Evolutionary conservation across 2,888 invertebrate species (phyloP), one percentile per base, ranked within the genome.

Genomic region (Lepeophtheirus nordmannii): DNA sequence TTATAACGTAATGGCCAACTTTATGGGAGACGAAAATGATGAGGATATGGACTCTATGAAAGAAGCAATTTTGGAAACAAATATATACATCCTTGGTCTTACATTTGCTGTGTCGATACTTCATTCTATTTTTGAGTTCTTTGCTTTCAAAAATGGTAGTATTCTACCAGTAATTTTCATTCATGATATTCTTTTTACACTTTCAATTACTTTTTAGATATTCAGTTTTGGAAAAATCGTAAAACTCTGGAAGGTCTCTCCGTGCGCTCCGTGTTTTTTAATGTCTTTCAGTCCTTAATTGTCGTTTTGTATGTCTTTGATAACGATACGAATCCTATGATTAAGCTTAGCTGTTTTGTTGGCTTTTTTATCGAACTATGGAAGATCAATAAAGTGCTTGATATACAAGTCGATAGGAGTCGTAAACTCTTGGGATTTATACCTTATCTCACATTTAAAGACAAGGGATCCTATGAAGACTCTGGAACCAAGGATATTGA

Each of bases 221-320:
- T 99, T 73, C 98, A 99, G 76, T 99, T 99, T 76, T 99, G 98
- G 98, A 92, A 93, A 72, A 94, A 93, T 73, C 82, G 96, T 17
- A 91, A 96, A 75, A 92, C 93, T 0, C 79, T 98, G 59, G 97
- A 98, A 78, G 97, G 97, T 11, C 80, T 99, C 53, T 97, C 97
- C 0, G 97, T 99, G 5, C 83, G 97, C 70, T 94, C 92, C 0
- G 96, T 99, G 38, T 93, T 99, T 77, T 98, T 98, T 78, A 92
- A 90, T 73, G 94, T 98, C 8, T 96, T 98, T 77, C 96, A 98
- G 76, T 92, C 96, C 0, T 77, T 93, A 12, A 85, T 99, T 65
- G 96, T 99, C 0, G 78, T 96, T 10, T 80, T 99, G 0, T 99
- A 98, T 76, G 96, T 99, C 1, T 77, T 97, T 68, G 98, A 99